These are phyloP conservation scores for Sylvia atricapilla DNA, from an alignment of 2,113 vertebrate species.

Conservation along the genomic window DNA sequence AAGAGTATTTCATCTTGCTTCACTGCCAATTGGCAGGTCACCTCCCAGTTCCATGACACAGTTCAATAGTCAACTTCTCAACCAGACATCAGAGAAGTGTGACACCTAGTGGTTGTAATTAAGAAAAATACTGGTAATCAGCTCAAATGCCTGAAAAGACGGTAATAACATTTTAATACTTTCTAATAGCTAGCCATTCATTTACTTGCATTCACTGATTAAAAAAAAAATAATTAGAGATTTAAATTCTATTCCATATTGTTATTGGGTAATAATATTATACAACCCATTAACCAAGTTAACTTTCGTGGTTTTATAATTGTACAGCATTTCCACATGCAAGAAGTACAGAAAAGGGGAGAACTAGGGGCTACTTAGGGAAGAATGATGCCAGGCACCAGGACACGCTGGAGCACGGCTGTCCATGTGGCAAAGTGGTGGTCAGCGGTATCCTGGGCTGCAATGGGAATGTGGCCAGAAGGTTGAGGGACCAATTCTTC, in stretches of 20 bases:
- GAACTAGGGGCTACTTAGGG: not conserved
- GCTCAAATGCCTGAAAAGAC: not conserved
- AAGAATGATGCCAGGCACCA: not conserved
- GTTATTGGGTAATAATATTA: not conserved
- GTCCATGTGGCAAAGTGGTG: accelerated
- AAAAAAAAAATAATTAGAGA: not conserved
- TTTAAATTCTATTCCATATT: not conserved
- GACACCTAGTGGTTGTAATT: constrained; percentile 32
- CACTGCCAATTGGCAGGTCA: not conserved
- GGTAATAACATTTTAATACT: not conserved
- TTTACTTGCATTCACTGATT: not conserved
- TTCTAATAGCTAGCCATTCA: not conserved
- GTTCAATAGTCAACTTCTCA: not conserved
- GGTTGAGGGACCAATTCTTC: accelerated
- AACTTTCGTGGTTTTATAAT: not conserved
- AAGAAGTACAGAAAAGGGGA: not conserved
- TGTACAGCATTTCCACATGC: not conserved
- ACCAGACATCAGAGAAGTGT: not conserved
- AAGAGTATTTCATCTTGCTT: not conserved
- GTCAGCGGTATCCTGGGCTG: not conserved
- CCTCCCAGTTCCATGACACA: accelerated
- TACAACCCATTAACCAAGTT: not conserved
- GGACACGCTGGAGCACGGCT: not conserved
- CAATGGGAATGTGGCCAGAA: not conserved
- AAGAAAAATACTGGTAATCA: not conserved